Conservation (phyloP, 2,797 vertebrate species). For the Aulostomus chinensis region DNA sequence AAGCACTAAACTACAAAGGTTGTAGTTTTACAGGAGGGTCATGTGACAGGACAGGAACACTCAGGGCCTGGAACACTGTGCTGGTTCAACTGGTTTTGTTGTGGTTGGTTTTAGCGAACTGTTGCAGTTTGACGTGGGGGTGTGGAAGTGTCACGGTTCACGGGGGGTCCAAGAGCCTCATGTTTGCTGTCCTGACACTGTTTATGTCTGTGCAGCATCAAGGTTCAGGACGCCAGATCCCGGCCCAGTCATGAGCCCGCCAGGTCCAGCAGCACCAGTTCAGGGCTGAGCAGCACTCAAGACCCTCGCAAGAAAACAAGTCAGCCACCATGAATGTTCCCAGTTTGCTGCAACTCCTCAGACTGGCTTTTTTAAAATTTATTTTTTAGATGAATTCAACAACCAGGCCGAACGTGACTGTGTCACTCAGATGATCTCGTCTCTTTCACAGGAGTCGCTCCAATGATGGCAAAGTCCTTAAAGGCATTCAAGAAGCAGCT, state of each 20-base stretch:
- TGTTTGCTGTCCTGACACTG: too few relatives aligned
- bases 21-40: constrained; percentile 33
- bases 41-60: constrained; percentile 18
- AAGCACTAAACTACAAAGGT: constrained; percentile 21
- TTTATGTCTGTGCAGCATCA: constrained; percentile 46
- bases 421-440: background rate
- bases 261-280: constrained; percentile 48
- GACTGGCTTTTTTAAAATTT: background rate
- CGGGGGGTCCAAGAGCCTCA: too few relatives aligned
- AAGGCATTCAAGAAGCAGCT: constrained; percentile 83
- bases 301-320: constrained; percentile 83
- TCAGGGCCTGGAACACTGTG: constrained; percentile 42
- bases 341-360: background rate
- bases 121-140: too few relatives aligned
- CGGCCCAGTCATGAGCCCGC: constrained; percentile 47
- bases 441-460: constrained; percentile 81
- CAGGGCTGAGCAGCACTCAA: constrained; percentile 58
- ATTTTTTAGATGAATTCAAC: too few relatives aligned
- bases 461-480: constrained; percentile 90
- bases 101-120: too few relatives aligned
- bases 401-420: background rate
- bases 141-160: too few relatives aligned
- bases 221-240: constrained; percentile 59
- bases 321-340: constrained; percentile 58
- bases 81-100: constrained; percentile 54